phyloP scores from a whole-genome alignment of 2,888 invertebrate species.

The Hemicrepidius hirtus region DNA sequence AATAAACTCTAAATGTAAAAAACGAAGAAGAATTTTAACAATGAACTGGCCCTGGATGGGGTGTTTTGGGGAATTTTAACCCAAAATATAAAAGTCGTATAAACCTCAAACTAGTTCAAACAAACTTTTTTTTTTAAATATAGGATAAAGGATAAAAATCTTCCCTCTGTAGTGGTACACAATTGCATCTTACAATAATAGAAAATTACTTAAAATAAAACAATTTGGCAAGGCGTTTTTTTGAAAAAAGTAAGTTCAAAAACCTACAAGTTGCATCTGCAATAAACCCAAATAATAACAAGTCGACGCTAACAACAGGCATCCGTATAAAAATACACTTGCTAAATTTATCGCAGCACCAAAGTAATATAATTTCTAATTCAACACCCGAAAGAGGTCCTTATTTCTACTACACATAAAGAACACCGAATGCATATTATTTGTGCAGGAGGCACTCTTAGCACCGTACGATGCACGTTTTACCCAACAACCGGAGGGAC shows the following conservation, averaged over 20 bases:
- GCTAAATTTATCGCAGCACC: slow-evolving; percentile 63
- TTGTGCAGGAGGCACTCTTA: slow-evolving; percentile 20
- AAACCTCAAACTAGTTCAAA: too few relatives aligned
- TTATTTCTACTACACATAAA: slow-evolving; percentile 40
- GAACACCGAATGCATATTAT: slow-evolving; percentile 42
- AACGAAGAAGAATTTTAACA: too few relatives aligned
- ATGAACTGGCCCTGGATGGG: too few relatives aligned
- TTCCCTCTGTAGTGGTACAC: too few relatives aligned
- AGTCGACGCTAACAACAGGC: slow-evolving; percentile 51
- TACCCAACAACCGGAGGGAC: slow-evolving; percentile 44
- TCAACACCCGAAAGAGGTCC: slow-evolving; percentile 34
- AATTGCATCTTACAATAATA: too few relatives aligned
- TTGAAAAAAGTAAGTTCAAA: slow-evolving; percentile 36
- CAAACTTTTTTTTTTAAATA: too few relatives aligned
- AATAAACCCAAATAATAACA: slow-evolving; percentile 48
- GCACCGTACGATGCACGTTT: slow-evolving; percentile 24
- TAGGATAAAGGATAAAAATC: too few relatives aligned
- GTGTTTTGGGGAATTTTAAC: too few relatives aligned
- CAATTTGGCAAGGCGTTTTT: too few relatives aligned
- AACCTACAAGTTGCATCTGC: slow-evolving; percentile 47
- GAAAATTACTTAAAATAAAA: not conserved
- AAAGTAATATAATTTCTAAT: slow-evolving; percentile 56
- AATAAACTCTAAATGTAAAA: too few relatives aligned
- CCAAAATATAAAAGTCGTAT: too few relatives aligned
- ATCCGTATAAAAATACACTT: slow-evolving; percentile 64